Percentiles rank a stretch among this genome's conserved stretches.
Evolutionary conservation across 2,113 vertebrate species (phyloP).

Genomic region (Orthonyx spaldingii): DNA sequence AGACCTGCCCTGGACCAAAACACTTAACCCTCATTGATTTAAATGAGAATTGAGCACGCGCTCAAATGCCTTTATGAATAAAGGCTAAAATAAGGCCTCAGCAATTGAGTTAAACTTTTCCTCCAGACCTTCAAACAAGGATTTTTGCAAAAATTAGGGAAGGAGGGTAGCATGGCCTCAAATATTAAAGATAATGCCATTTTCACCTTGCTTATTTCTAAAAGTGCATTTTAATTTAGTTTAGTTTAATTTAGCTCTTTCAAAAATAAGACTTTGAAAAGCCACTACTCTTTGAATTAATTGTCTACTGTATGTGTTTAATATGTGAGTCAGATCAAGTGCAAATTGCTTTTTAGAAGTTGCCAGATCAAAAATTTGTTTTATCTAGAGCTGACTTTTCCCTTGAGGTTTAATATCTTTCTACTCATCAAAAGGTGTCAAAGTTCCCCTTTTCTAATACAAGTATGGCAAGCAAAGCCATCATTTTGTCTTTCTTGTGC

Average conservation of each 20-base stretch:
- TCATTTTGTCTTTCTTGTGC: neutral
- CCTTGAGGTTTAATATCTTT: neutral
- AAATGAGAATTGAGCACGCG: neutral
- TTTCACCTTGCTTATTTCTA: neutral
- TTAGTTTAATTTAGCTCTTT: neutral
- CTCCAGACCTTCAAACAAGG: neutral
- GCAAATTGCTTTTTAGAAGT: conserved; percentile 10
- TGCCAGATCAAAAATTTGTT: conserved; percentile 32
- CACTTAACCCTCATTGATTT: neutral
- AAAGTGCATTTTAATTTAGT: neutral
- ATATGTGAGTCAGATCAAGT: conserved; percentile 9
- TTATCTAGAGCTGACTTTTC: neutral
- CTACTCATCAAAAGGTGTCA: neutral
- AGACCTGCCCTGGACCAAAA: neutral
- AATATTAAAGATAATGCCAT: neutral
- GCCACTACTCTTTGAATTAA: conserved; percentile 1
- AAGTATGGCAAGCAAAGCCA: neutral
- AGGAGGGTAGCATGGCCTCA: neutral
- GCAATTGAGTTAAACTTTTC: neutral
- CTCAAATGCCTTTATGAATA: neutral
- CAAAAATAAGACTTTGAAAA: neutral
- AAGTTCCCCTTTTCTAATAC: conserved; percentile 5
- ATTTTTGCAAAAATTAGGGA: neutral
- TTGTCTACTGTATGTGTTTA: conserved; percentile 20
- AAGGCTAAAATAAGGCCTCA: neutral